Evolutionary conservation across 2,888 invertebrate genomes (phyloP).

Genomic region (Aphodius sticticus): DNA sequence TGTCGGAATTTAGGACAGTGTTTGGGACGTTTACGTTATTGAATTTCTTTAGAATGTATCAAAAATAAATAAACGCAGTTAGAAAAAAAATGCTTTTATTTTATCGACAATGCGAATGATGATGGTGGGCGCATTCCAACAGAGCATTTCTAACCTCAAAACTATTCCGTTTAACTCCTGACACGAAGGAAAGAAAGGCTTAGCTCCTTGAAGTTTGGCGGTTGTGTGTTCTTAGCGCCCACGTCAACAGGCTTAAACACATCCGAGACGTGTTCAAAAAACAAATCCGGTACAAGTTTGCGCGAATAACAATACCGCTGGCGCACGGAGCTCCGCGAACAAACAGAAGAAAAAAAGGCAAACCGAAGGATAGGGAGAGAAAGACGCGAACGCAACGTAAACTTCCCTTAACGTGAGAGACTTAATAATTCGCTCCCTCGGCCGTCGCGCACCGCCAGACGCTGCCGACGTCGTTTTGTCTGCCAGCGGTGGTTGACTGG

Average conservation of each 20-base stretch:
- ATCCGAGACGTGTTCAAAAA: slow-evolving; percentile 45
- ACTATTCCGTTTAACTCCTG: slow-evolving; percentile 32
- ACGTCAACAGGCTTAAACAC: slow-evolving; percentile 39
- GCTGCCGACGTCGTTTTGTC: background rate
- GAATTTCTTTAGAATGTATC: too few relatives aligned
- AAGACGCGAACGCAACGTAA: slow-evolving; percentile 30
- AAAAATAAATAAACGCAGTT: too few relatives aligned
- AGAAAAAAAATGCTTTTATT: too few relatives aligned
- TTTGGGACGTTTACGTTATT: too few relatives aligned
- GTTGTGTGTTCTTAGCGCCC: slow-evolving; percentile 40
- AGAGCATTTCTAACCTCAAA: background rate
- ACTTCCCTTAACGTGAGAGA: slow-evolving; percentile 37
- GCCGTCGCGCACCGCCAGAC: slow-evolving; percentile 6
- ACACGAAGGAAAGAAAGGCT: slow-evolving; percentile 27
- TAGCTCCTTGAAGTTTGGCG: slow-evolving; percentile 35
- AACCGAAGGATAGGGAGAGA: slow-evolving; percentile 35
- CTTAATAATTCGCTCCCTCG: slow-evolving; percentile 36
- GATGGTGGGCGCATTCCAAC: background rate
- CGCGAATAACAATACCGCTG: slow-evolving; percentile 40
- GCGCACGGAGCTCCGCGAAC: slow-evolving; percentile 30
- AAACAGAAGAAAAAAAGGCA: slow-evolving; percentile 34
- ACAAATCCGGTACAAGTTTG: slow-evolving; percentile 46
- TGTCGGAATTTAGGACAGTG: too few relatives aligned
- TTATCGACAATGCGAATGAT: too few relatives aligned
- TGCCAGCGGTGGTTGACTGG: background rate